Evolutionary conservation across 2,888 invertebrate species (phyloP).

Genomic region (Orgyia antiqua): DNA sequence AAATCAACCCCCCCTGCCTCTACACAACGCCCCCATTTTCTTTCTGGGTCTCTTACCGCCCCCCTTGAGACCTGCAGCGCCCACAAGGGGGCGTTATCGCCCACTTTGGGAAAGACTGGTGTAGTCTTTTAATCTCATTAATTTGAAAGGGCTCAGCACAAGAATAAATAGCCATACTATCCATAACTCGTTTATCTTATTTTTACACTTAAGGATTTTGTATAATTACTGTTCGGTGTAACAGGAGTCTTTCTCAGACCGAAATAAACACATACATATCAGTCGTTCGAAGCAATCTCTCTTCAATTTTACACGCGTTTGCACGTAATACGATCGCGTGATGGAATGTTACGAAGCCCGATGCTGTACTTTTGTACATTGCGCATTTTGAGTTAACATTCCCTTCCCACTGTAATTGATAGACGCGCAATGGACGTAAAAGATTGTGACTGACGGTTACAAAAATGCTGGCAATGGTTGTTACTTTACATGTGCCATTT

Average conservation of each 20-base stretch:
- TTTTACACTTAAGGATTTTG: no score
- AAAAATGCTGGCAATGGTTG: slow-evolving; percentile 8
- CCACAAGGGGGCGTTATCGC: no score
- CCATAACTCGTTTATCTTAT: neutral
- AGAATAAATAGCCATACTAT: no score
- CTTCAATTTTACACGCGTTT: slow-evolving; percentile 71
- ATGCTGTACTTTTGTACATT: slow-evolving; percentile 18
- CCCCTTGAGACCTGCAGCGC: no score
- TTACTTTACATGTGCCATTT: slow-evolving; percentile 2
- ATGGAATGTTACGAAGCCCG: slow-evolving; percentile 32
- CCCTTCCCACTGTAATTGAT: neutral
- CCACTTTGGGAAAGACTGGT: no score
- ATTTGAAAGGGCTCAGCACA: no score
- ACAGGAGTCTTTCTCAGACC: slow-evolving; percentile 17
- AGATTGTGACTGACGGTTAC: slow-evolving; percentile 4
- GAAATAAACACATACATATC: slow-evolving; percentile 35
- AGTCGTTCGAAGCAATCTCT: slow-evolving; percentile 56
- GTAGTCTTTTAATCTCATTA: no score
- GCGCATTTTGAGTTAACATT: slow-evolving; percentile 11
- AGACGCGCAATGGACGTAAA: slow-evolving; percentile 6
- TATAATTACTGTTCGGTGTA: slow-evolving; percentile 28
- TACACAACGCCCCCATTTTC: no score
- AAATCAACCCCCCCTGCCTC: no score
- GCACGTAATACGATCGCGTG: slow-evolving; percentile 57
- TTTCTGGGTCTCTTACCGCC: no score